phyloP scores from a whole-genome alignment of 2,888 invertebrate genomes.

The Scaptomyza parva region DNA sequence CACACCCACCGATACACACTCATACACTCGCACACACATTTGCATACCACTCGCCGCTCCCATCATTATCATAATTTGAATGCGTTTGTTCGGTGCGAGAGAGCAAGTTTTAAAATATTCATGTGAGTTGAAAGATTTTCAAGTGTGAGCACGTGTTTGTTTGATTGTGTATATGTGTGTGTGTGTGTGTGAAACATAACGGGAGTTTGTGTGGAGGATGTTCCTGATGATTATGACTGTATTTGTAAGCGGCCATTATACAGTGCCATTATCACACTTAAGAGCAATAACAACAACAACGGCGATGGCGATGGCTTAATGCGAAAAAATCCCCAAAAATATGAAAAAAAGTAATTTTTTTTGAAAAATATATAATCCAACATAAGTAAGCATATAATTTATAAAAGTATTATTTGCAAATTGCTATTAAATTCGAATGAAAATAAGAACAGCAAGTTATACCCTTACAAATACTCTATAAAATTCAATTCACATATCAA shows the following conservation, averaged over 20 bases:
- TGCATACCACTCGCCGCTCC: conserved; percentile 64
- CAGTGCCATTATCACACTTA: conserved; percentile 14
- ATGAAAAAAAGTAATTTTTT: background rate
- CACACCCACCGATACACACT: conserved; percentile 4
- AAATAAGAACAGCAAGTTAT: background rate
- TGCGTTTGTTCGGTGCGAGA: too few species aligned
- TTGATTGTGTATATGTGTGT: background rate
- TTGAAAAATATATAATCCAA: conserved; percentile 6
- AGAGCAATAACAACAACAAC: conserved; percentile 3
- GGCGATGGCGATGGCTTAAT: conserved; percentile 29
- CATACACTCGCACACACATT: conserved; percentile 32
- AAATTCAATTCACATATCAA: background rate
- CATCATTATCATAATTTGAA: conserved; percentile 80
- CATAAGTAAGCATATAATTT: background rate
- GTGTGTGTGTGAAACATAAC: conserved; percentile 22
- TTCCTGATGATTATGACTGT: conserved; percentile 27
- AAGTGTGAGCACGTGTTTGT: conserved; percentile 70
- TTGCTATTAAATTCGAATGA: background rate
- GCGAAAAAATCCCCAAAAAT: conserved; percentile 5
- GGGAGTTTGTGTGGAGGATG: background rate
- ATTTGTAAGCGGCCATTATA: conserved; percentile 45
- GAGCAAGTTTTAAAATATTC: conserved; percentile 74
- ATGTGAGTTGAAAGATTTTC: conserved; percentile 67
- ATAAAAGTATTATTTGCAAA: background rate
- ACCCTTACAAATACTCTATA: background rate